Evolutionary conservation across 1,140 invertebrate species (phyloP).

Genomic region (Globodera rostochiensis): DNA sequence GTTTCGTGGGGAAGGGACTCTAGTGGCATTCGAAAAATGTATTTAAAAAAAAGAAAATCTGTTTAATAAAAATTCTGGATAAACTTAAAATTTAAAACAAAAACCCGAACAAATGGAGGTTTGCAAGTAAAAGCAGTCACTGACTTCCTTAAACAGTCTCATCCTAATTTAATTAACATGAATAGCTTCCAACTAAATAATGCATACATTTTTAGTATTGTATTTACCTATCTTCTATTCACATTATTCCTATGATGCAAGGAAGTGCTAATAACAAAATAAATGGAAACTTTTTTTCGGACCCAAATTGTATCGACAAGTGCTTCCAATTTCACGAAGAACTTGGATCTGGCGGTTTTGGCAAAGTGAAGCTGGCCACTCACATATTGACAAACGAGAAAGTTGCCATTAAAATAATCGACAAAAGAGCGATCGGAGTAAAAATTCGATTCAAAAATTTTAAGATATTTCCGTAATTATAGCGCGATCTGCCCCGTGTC

Average conservation of each 20-base stretch:
- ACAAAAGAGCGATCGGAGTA: constrained; percentile 77
- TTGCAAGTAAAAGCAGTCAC: too few relatives aligned
- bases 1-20: neutral
- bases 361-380: constrained; percentile 80
- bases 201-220: too few relatives aligned
- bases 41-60: neutral
- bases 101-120: too few relatives aligned
- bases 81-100: too few relatives aligned
- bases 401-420: constrained; percentile 85
- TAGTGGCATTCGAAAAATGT: neutral
- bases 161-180: too few relatives aligned
- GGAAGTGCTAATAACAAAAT: neutral
- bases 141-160: too few relatives aligned
- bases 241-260: too few relatives aligned
- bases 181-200: too few relatives aligned
- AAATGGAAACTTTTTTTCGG: constrained; percentile 32
- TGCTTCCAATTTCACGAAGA: constrained; percentile 40
- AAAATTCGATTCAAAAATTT: constrained; percentile 55
- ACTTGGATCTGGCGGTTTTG: constrained; percentile 65
- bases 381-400: constrained; percentile 79
- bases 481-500: constrained; percentile 80
- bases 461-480: constrained; percentile 44
- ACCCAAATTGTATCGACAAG: constrained; percentile 30
- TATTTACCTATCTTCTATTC: too few relatives aligned
- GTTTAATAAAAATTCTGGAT: too few relatives aligned